Conservation (phyloP, 1,140 invertebrate genomes). For the Cotesia vestalis region DNA sequence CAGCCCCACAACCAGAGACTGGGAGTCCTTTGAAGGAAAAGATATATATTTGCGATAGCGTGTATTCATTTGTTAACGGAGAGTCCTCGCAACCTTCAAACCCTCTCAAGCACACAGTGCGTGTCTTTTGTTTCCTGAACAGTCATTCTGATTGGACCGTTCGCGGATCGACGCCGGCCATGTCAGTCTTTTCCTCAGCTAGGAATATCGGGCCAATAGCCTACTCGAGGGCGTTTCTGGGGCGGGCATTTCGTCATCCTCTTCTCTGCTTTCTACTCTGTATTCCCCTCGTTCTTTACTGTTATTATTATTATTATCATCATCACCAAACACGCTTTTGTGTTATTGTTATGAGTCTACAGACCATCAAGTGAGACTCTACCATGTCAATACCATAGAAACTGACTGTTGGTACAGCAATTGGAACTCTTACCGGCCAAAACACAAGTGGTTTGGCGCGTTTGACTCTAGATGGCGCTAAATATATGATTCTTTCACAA, state of each 20-base stretch:
- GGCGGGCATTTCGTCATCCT: slow-evolving; percentile 52
- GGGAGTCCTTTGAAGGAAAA: too few species aligned
- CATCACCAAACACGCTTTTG: slow-evolving; percentile 44
- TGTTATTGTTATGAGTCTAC: slow-evolving; percentile 21
- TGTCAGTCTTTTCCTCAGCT: slow-evolving; percentile 60
- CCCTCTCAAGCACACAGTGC: slow-evolving; percentile 50
- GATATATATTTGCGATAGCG: slow-evolving; percentile 13
- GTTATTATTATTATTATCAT: slow-evolving; percentile 52
- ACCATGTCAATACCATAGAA: too few species aligned
- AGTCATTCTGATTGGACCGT: slow-evolving; percentile 62
- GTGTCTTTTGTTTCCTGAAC: slow-evolving; percentile 59
- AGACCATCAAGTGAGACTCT: too few species aligned
- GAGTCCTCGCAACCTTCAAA: slow-evolving; percentile 40
- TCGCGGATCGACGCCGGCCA: slow-evolving; percentile 57
- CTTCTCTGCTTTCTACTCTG: slow-evolving; percentile 37
- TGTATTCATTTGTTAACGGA: slow-evolving; percentile 59
- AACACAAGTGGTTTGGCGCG: too few species aligned
- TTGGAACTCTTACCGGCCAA: too few species aligned
- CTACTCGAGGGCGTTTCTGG: slow-evolving; percentile 61
- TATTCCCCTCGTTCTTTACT: slow-evolving; percentile 44
- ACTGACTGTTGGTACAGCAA: too few species aligned
- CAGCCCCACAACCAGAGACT: too few species aligned
- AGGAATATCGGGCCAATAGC: slow-evolving; percentile 65
- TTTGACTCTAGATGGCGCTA: too few species aligned
- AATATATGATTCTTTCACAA: too few species aligned